Evolutionary conservation across 2,888 invertebrate genomes (phyloP), one percentile per base, ranked within the genome.

Genomic region (Allygus modestus): DNA sequence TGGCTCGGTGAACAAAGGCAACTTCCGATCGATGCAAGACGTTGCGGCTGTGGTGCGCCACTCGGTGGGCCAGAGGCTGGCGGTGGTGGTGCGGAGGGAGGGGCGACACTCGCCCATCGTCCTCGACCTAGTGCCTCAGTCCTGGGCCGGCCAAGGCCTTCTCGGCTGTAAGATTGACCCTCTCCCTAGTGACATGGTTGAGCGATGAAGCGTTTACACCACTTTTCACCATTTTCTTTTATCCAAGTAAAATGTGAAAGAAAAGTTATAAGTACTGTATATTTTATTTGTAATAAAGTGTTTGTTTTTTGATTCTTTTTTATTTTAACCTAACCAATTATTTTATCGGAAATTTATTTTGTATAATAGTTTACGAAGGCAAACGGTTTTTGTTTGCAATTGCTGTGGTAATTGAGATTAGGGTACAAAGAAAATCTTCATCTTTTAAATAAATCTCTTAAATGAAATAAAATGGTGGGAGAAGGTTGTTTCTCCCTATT

Each of bases 61-160:
- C 84, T 90, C 90, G 58, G 86, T 89, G 7, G 89, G 89, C 28
- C 87, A 83, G 7, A 85, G 87, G 23, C 85, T 90, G 9, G 86
- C 87, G 79, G 88, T 91, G 0, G 87, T 87, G 71, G 89, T 90
- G 0, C 87, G 87, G 58, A 86, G 91, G 88, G 91, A 96, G 51
- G 92, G 91, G 7, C 71, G 84, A 37, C 69, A 79, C 33, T 33
- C 75, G 17, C 11, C 33, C 17, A 5, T 84, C 31, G 31, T 12
- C 31, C 88, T 96, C 61, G 91, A 92, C 4, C 91, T 97, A 79
- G 93, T 93, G 15, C 97, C 97, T 0, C 93, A 93, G 87, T 92
- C 93, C 12, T 97, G 97, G 97, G 91, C 91, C 86, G 97, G 97
- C 79, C 94, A 94, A 84, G 96, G 96, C 0, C 90, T 97, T 83